Evolutionary conservation across 2,113 vertebrate genomes (phyloP).

Genomic region (Perccottus glenii): DNA sequence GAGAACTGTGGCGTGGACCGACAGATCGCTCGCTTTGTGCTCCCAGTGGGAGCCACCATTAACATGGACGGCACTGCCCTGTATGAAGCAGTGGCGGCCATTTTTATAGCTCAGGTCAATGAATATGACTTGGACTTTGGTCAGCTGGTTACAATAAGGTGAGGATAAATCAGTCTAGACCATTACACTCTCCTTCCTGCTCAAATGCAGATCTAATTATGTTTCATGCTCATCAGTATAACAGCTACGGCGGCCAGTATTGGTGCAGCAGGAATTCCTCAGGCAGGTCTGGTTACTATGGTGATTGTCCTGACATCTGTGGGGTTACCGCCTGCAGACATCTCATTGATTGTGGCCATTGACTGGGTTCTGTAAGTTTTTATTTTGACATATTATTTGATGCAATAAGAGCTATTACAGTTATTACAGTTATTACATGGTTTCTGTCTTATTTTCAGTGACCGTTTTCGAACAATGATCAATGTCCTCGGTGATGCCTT

Average conservation of each 20-base stretch:
- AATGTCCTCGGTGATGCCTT: slow-evolving; percentile 84
- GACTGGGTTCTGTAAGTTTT: slow-evolving; percentile 85
- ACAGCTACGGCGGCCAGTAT: slow-evolving; percentile 81
- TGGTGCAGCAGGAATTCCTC: slow-evolving; percentile 85
- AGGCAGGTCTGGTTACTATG: slow-evolving; percentile 88
- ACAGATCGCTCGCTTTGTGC: slow-evolving; percentile 86
- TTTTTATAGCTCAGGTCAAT: slow-evolving; percentile 91
- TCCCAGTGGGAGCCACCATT: slow-evolving; percentile 89
- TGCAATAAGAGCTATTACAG: too few species aligned
- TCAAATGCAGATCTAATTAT: background rate
- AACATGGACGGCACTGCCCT: slow-evolving; percentile 90
- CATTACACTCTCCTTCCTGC: background rate
- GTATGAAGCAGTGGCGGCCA: slow-evolving; percentile 88
- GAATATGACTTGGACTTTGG: slow-evolving; percentile 88
- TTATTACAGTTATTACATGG: too few species aligned
- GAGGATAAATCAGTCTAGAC: background rate
- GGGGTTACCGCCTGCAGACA: slow-evolving; percentile 86
- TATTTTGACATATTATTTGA: background rate
- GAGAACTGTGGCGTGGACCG: slow-evolving; percentile 88
- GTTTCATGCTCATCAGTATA: slow-evolving; percentile 54
- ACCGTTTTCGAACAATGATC: slow-evolving; percentile 86
- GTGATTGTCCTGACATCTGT: slow-evolving; percentile 89
- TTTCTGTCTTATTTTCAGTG: slow-evolving; percentile 57
- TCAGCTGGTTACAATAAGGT: slow-evolving; percentile 90
- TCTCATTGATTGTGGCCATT: slow-evolving; percentile 85